Evolutionary conservation across 2,888 invertebrate species (phyloP), one percentile per base, ranked within the genome.

Genomic region (Altica lythri): DNA sequence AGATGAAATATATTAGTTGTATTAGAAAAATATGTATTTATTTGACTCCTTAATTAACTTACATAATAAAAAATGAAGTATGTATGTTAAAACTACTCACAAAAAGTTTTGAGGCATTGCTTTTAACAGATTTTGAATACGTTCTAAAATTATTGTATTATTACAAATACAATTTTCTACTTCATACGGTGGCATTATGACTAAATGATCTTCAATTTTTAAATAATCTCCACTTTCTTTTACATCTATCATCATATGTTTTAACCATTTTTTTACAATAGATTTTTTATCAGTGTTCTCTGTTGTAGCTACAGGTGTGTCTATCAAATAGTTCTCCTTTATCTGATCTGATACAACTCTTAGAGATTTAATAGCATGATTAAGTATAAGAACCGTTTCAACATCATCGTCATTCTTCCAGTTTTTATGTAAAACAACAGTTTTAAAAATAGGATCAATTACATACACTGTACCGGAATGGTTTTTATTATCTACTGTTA

Each of bases 151-250:
- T 19, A 76, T 69, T 18, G 70, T 73, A 61, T 74, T 77, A 55
- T 71, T 72, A 60, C 73, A 72, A 54, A 73, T 68, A 60, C 76
- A 76, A 52, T 74, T 71, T 16, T 75, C 68, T 8, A 65, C 60
- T 19, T 68, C 70, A 69, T 77, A 78, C 2, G 77, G 78, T 4
- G 76, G 73, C 22, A 69, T 64, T 43, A 77, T 75, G 10, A 68
- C 61, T 40, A 77, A 57, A 55, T 73, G 67, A 43, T 75, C 70
- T 47, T 72, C 73, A 18, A 77, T 64, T 63, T 71, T 72, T 12
- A 78, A 62, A 19, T 66, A 60, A 43, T 71, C 67, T 19, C 72
- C 75, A 40, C 55, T 57, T 62, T 76, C 77, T 47, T 64, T 65
- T 2, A 75, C 70, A 48, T 73, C 66, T 34, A 78, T 68, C 38